Base-by-base conservation (phyloP, 2,113 vertebrate species). In the Sphaerodactylus townsendi region DNA sequence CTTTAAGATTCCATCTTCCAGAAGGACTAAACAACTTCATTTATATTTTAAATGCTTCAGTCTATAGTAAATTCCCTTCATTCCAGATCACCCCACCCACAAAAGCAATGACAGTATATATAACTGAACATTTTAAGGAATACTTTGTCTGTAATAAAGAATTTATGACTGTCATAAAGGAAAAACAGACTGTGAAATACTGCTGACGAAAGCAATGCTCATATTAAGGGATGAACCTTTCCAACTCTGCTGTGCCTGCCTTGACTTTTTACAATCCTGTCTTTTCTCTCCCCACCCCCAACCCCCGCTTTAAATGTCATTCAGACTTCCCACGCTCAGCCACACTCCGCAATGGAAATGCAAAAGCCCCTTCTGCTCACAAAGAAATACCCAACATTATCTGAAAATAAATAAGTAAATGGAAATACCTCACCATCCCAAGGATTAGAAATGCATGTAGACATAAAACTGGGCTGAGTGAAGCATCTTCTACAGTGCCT, bases 11-110 rank as follows among this genome's bases (percentile, higher is more conserved):
- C 85, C 78, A 84, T 72, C 69, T 91, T 90, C 83, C 46, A 91
- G 84, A 89, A 93, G 53, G 87, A 92, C 77, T 79, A 90, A 93
- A 93, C 77, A 87, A 92, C 94, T 94, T 93, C 93, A 94, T 95
- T 94, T 96, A 93, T 93, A 97, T 96, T 96, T 97, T 80, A 96
- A 96, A 96, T 95, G 90, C 91, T 94, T 94, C 77, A 88, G 96
- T 97, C 91, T 96, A 97, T 98, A 95, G 85, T 90, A 4, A 48
- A n/a, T 39, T 88, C 77, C 88, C 87, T 94, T 91, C 85, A 77
- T 93, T 86, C 92, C 84, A 79, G 94, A 90, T n/a, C 66, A 89
- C 82, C 85, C 81, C 86, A 69, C 75, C 76, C 94, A 83, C 91
- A 93, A 48, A 62, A 73, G 53, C 69, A 82, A 62, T 28, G 93